These are phyloP conservation scores for Nezara viridula DNA, from an alignment of 2,888 invertebrate species.

Conservation along the genomic window DNA sequence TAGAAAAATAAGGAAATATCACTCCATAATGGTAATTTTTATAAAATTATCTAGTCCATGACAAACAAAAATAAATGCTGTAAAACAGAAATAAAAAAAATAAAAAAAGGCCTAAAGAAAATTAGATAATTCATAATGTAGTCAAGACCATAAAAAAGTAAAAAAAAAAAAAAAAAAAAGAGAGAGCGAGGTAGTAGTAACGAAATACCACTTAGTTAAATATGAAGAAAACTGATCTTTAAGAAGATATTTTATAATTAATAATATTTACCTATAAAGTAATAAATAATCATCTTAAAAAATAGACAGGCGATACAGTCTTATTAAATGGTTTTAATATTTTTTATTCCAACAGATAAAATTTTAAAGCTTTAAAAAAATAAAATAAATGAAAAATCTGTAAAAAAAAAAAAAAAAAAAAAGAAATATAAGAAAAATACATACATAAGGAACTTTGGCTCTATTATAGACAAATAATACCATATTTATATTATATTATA, in stretches of 20 bases:
- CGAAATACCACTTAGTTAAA: neutral
- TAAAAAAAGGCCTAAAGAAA: neutral
- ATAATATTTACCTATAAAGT: conserved; percentile 33
- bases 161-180: neutral
- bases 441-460: conserved; percentile 34
- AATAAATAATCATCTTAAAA: conserved; percentile 41
- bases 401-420: neutral
- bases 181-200: conserved; percentile 31
- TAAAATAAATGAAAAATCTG: neutral
- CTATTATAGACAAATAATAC: conserved; percentile 40
- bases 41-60: neutral
- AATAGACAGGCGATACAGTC: conserved; percentile 23
- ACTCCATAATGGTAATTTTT: neutral
- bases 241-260: neutral
- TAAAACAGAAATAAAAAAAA: neutral
- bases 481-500: conserved; percentile 1
- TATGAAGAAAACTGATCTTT: neutral
- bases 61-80: no score
- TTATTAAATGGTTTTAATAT: conserved; percentile 12
- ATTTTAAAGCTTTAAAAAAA: neutral
- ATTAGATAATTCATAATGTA: neutral
- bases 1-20: conserved; percentile 2
- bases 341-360: neutral
- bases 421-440: no score
- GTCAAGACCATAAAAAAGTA: neutral